Evolutionary conservation across 1,140 invertebrate species (phyloP).

Genomic region (Acromyrmex echinatior): DNA sequence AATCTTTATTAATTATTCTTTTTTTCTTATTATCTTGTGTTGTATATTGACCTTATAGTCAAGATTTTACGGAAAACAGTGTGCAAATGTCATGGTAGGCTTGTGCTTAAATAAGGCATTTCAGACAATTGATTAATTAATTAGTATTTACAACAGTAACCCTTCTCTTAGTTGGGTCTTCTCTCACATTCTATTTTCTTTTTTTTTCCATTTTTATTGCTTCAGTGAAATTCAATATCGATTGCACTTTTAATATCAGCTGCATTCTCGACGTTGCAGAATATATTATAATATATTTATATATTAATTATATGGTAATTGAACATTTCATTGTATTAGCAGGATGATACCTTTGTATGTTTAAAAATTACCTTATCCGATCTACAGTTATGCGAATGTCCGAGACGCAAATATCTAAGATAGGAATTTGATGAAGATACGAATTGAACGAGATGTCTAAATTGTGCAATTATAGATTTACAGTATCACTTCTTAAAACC

Average conservation of each 20-base stretch:
- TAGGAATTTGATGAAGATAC: not conserved
- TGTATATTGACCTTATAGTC: conserved; percentile 58
- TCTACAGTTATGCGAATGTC: conserved; percentile 28
- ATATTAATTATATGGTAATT: conserved; percentile 80
- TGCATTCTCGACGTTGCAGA: conserved; percentile 44
- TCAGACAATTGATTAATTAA: conserved; percentile 74
- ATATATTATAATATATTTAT: conserved; percentile 75
- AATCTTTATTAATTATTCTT: not conserved
- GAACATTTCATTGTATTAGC: conserved; percentile 63
- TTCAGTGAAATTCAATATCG: conserved; percentile 44
- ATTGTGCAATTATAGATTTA: not conserved
- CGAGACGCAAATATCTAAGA: not conserved
- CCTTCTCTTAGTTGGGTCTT: not conserved
- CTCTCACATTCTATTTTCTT: not conserved
- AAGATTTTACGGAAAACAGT: conserved; percentile 43
- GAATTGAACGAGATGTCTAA: not conserved
- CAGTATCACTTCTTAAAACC: not conserved
- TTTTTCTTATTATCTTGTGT: conserved; percentile 48
- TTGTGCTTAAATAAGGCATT: conserved; percentile 43
- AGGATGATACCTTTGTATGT: conserved; percentile 71
- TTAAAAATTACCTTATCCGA: conserved; percentile 71
- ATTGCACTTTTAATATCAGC: conserved; percentile 7
- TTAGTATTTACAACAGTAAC: conserved; percentile 15
- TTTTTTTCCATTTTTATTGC: conserved; percentile 30
- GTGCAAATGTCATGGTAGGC: not conserved